A percentile compares a stretch with the other conserved stretches of the same genome.
Conservation (phyloP, 2,888 invertebrate species). For the Hirtodrosophila duncani region DNA sequence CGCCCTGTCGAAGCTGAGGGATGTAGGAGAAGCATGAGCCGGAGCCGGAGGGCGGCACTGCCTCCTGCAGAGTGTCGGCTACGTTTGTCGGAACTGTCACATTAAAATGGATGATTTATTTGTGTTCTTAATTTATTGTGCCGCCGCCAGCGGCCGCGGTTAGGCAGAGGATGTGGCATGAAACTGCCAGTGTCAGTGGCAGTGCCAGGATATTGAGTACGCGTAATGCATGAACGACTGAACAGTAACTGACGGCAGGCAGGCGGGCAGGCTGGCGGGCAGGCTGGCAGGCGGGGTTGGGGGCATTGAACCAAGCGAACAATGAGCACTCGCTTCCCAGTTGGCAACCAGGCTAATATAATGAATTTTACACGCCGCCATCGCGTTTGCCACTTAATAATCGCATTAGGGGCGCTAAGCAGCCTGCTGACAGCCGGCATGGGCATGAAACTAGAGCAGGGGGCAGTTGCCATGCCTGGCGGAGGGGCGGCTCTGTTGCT, state of each 20-base stretch:
- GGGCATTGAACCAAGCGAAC: too few species aligned
- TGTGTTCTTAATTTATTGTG: conserved; percentile 72
- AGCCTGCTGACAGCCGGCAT: conserved; percentile 55
- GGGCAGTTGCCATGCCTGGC: too few species aligned
- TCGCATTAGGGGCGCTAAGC: conserved; percentile 68
- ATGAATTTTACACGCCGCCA: conserved; percentile 66
- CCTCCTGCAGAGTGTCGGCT: conserved; percentile 20
- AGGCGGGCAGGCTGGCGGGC: conserved; percentile 1
- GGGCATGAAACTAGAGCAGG: not conserved
- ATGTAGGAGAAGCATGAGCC: not conserved
- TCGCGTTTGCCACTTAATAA: conserved; percentile 67
- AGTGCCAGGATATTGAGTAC: conserved; percentile 64
- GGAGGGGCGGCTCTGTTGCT: not conserved
- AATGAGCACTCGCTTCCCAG: too few species aligned
- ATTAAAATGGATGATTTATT: conserved; percentile 76
- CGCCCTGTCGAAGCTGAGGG: conserved; percentile 16
- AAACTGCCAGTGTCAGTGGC: conserved; percentile 5
- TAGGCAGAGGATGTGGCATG: conserved; percentile 8
- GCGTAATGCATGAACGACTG: conserved; percentile 65
- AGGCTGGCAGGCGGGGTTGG: conserved; percentile 6
- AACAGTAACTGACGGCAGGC: conserved; percentile 21
- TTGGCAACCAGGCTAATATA: conserved; percentile 61
- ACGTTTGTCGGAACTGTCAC: conserved; percentile 74
- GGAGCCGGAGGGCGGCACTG: not conserved
- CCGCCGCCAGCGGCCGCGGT: conserved; percentile 42